These are phyloP conservation scores for Thelaira solivaga DNA, from an alignment of 2,888 invertebrate species.

Conservation along the genomic window DNA sequence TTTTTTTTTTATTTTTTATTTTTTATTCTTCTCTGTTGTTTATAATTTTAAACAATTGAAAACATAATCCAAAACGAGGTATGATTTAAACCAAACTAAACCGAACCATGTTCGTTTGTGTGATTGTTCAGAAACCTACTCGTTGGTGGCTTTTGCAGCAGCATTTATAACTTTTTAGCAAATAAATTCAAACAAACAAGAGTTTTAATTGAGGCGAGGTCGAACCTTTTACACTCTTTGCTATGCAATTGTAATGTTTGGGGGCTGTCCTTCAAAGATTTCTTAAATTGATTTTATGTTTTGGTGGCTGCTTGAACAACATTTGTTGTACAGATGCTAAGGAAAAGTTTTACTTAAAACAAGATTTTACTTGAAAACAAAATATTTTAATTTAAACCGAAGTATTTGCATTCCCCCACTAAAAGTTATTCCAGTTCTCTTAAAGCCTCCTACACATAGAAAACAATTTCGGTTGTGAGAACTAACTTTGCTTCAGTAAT, in stretches of 20 bases:
- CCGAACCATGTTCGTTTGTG: background rate
- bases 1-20: background rate
- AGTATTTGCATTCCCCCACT: too few species aligned
- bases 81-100: constrained; percentile 5
- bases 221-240: constrained; percentile 30
- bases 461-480: too few species aligned
- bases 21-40: constrained; percentile 5
- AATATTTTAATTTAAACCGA: too few species aligned
- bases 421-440: too few species aligned
- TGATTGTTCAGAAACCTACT: background rate
- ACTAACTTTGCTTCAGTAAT: too few species aligned
- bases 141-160: constrained; percentile 19
- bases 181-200: constrained; percentile 14
- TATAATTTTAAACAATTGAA: constrained; percentile 34
- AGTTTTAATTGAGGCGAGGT: constrained; percentile 32
- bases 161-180: constrained; percentile 30
- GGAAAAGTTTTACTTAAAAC: too few species aligned
- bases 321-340: too few species aligned
- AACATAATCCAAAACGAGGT: constrained; percentile 45
- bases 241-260: background rate
- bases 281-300: background rate
- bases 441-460: too few species aligned
- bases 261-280: constrained; percentile 12
- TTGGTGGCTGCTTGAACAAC: background rate
- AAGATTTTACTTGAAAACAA: too few species aligned